Evolutionary conservation across 2,888 invertebrate genomes (phyloP).

Genomic region (Eumerus sabulonum): DNA sequence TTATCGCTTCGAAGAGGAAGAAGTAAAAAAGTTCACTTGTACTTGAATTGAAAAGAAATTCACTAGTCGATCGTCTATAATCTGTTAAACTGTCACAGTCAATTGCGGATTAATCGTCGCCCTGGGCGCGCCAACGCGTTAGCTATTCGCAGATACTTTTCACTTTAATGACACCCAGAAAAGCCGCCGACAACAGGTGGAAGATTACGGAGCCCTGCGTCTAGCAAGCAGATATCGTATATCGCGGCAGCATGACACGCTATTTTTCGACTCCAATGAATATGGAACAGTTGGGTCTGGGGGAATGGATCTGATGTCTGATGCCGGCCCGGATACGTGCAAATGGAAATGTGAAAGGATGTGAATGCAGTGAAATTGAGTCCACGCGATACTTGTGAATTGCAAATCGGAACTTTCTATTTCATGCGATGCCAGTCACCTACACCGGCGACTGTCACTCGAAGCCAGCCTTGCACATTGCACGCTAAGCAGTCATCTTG

Average conservation of each 20-base stretch:
- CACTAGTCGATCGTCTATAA: slow-evolving; percentile 2
- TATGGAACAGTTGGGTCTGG: no score
- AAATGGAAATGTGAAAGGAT: slow-evolving; percentile 67
- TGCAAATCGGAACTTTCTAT: slow-evolving; percentile 50
- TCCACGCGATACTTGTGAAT: slow-evolving; percentile 35
- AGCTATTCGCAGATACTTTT: slow-evolving; percentile 15
- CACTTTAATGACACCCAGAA: slow-evolving; percentile 23
- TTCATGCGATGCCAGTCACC: slow-evolving; percentile 40
- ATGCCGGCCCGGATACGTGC: slow-evolving; percentile 20
- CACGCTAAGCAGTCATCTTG: no score
- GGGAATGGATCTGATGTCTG: background rate
- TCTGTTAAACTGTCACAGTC: slow-evolving; percentile 33
- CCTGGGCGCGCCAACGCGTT: background rate
- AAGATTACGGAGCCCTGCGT: slow-evolving; percentile 10
- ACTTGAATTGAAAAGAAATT: slow-evolving; percentile 12
- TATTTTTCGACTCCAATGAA: no score
- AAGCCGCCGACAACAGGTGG: background rate
- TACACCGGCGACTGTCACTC: slow-evolving; percentile 32
- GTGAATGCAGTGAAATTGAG: slow-evolving; percentile 52
- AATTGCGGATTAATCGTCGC: slow-evolving; percentile 33
- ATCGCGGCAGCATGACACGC: no score
- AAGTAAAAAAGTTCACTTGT: no score
- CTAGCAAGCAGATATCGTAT: background rate
- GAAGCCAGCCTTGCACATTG: slow-evolving; percentile 1
- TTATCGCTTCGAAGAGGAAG: no score